phyloP scores from a whole-genome alignment of 2,888 invertebrate genomes.

The Clunio marinus region DNA sequence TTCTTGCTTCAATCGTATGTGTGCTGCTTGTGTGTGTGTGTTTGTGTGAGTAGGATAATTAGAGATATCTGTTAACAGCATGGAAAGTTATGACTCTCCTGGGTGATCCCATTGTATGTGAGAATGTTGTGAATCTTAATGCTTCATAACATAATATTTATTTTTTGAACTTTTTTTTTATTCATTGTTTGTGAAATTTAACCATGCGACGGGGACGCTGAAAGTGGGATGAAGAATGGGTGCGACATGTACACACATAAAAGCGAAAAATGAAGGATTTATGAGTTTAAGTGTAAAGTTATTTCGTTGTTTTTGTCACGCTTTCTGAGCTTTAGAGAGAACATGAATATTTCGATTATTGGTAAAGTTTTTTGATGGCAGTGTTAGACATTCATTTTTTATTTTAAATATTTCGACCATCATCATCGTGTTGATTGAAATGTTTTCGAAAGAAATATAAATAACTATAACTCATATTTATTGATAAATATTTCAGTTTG shows the following conservation, averaged over 20 bases:
- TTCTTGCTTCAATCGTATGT: not conserved
- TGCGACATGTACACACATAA: constrained; percentile 1
- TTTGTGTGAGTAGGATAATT: constrained; percentile 21
- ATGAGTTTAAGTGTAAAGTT: constrained; percentile 33
- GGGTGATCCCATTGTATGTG: constrained; percentile 29
- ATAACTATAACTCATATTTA: too few relatives aligned
- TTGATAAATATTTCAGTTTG: too few relatives aligned
- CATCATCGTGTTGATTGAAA: too few relatives aligned
- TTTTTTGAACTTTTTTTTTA: constrained; percentile 13
- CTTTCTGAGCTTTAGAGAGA: too few relatives aligned
- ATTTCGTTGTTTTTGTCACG: constrained; percentile 9
- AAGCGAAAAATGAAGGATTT: constrained; percentile 31
- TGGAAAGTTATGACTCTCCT: constrained; percentile 35
- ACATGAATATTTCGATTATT: too few relatives aligned
- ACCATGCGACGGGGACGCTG: not conserved
- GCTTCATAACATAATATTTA: constrained; percentile 30
- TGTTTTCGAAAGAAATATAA: too few relatives aligned
- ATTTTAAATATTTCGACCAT: too few relatives aligned
- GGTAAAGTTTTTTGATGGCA: too few relatives aligned
- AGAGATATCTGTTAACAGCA: constrained; percentile 38
- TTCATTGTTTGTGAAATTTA: not conserved
- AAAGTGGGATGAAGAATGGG: not conserved
- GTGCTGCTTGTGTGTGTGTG: not conserved
- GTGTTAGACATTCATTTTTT: too few relatives aligned
- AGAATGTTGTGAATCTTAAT: constrained; percentile 36